Conservation (phyloP, 1,140 invertebrate genomes). For the Drosophila carrolli region DNA sequence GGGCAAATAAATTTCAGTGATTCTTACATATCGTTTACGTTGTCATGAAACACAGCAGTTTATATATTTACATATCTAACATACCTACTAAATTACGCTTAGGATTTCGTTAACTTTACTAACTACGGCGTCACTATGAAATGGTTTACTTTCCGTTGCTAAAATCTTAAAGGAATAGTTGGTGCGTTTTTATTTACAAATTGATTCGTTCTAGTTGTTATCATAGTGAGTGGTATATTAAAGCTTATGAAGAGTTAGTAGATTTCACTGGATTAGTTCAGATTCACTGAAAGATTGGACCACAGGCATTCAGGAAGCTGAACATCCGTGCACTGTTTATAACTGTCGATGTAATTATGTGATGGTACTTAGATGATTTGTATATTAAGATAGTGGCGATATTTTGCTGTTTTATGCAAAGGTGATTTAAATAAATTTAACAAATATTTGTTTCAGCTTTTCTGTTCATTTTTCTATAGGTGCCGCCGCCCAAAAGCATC, state of each 20-base stretch:
- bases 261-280: constrained; percentile 65
- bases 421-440: not conserved
- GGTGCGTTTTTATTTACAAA: constrained; percentile 80
- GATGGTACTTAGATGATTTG: not conserved
- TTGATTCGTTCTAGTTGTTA: constrained; percentile 65
- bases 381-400: constrained; percentile 2
- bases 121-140: constrained; percentile 59
- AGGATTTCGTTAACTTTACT: constrained; percentile 71
- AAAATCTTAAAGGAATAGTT: constrained; percentile 81
- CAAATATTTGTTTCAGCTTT: not conserved
- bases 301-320: not conserved
- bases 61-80: constrained; percentile 61
- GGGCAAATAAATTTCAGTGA: constrained; percentile 39
- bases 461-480: constrained; percentile 5
- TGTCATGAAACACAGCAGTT: constrained; percentile 84
- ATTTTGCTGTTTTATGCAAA: not conserved
- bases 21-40: constrained; percentile 70
- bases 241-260: constrained; percentile 79
- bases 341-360: constrained; percentile 32
- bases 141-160: constrained; percentile 47
- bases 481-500: constrained; percentile 9
- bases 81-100: constrained; percentile 49
- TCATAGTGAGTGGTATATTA: constrained; percentile 53
- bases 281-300: constrained; percentile 35
- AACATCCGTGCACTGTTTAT: not conserved